Percentiles rank a stretch among this genome's conserved stretches.
Evolutionary conservation across 2,797 vertebrate genomes (phyloP).

Genomic region (Eupleurogrammus muticus): DNA sequence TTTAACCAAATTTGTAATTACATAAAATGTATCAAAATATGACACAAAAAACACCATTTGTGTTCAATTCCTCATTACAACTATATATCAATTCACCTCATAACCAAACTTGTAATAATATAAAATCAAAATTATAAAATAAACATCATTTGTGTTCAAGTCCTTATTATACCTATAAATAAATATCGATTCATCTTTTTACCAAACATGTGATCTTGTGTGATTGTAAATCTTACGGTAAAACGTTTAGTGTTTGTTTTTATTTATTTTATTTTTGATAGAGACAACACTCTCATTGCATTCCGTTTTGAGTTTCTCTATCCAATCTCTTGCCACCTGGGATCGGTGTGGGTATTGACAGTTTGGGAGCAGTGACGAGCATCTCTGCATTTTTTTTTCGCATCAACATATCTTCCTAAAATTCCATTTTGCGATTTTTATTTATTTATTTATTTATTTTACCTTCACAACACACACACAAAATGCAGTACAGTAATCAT

Average conservation of each 20-base stretch:
- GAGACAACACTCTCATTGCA: slow-evolving; percentile 6
- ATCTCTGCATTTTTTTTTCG: slow-evolving; percentile 49
- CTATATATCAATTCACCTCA: no score
- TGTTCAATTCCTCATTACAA: no score
- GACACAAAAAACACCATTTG: no score
- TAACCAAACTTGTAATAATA: no score
- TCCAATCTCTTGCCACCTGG: slow-evolving; percentile 51
- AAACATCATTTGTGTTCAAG: neutral
- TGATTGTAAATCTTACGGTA: neutral
- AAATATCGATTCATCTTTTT: no score
- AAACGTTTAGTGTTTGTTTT: no score
- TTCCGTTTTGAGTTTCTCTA: slow-evolving; percentile 50
- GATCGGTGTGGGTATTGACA: slow-evolving; percentile 59
- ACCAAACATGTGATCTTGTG: neutral
- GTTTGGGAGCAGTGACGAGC: slow-evolving; percentile 49
- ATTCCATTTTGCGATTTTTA: neutral
- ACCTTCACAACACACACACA: no score
- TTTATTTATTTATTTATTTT: neutral
- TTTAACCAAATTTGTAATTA: no score
- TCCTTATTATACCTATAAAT: no score
- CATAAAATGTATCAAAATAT: neutral
- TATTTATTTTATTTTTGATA: slow-evolving; percentile 12
- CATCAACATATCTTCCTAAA: slow-evolving; percentile 23
- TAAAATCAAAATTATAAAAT: no score
- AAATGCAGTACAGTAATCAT: slow-evolving; percentile 10